A percentile compares a stretch with the other conserved stretches of the same genome.
Conservation (phyloP, 2,113 vertebrate species). For the Gymnogyps californianus region DNA sequence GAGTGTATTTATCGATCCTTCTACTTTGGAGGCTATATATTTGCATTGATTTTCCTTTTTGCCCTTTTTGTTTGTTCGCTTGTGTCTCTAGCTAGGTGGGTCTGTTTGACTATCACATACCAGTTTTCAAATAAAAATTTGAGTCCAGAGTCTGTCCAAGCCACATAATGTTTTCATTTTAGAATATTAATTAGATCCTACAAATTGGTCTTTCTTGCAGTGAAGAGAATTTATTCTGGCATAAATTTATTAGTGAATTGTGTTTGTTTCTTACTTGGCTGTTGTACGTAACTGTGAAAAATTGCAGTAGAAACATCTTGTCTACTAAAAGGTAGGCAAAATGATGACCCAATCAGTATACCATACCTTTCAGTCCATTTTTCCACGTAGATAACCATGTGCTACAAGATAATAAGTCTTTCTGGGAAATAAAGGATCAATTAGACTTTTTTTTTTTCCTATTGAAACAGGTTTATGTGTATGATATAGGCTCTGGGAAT, state of each 20-base stretch:
- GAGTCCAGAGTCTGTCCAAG: neutral
- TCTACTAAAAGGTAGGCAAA: neutral
- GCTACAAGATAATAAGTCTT: neutral
- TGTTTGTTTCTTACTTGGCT: neutral
- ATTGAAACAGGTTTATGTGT: neutral
- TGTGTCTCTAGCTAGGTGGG: neutral
- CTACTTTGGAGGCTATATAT: neutral
- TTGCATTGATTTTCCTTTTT: constrained; percentile 2
- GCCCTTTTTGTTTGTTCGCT: neutral
- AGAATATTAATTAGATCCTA: neutral
- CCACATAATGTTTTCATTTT: neutral
- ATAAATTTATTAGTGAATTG: neutral
- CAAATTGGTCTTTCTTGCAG: neutral
- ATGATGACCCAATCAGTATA: neutral
- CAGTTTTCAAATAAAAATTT: neutral
- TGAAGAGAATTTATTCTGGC: neutral
- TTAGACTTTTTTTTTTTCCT: neutral
- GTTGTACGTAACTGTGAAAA: neutral
- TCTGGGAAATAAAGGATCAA: constrained; percentile 17
- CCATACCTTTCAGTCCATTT: neutral
- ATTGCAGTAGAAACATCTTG: neutral
- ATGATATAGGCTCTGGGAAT: neutral
- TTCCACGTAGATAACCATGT: neutral
- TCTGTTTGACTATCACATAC: neutral
- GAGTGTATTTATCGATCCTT: neutral